Evolutionary conservation across 1,140 invertebrate species (phyloP).

Genomic region (Drosophila kepulauana): DNA sequence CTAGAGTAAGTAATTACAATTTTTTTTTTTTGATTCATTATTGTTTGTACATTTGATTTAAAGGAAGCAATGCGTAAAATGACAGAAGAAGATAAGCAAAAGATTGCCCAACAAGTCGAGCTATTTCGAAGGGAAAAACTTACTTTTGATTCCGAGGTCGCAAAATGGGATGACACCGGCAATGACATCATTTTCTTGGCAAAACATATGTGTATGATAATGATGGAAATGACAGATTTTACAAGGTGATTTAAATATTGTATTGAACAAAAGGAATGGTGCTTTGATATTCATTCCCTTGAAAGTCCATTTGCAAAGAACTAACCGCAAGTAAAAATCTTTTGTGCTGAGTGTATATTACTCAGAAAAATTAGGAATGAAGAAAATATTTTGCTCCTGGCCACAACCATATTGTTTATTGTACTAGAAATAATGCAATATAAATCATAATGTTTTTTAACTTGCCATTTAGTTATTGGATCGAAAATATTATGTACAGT

Average conservation of each 20-base stretch:
- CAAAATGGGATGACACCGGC: conserved; percentile 99
- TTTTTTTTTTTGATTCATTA: neutral
- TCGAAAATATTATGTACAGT: no score
- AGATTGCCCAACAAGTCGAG: conserved; percentile 98
- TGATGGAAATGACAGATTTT: conserved; percentile 99
- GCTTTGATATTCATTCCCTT: no score
- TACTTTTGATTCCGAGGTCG: conserved; percentile 98
- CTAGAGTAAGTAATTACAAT: conserved; percentile 88
- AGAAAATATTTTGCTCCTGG: no score
- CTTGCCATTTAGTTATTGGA: no score
- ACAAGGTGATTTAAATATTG: conserved; percentile 89
- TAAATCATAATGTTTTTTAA: no score
- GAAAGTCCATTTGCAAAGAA: no score
- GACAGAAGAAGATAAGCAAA: conserved; percentile 98
- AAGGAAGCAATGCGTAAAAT: conserved; percentile 98
- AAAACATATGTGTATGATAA: conserved; percentile 99
- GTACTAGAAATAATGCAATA: no score
- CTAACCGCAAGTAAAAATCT: no score
- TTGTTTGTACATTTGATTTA: conserved; percentile 9
- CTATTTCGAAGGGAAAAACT: conserved; percentile 96
- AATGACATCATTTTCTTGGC: conserved; percentile 99
- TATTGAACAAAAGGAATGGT: neutral
- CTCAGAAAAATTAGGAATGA: no score
- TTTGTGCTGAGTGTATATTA: no score
- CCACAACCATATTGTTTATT: no score